Base-by-base conservation (phyloP, 2,113 vertebrate genomes). In the Ictalurus furcatus region DNA sequence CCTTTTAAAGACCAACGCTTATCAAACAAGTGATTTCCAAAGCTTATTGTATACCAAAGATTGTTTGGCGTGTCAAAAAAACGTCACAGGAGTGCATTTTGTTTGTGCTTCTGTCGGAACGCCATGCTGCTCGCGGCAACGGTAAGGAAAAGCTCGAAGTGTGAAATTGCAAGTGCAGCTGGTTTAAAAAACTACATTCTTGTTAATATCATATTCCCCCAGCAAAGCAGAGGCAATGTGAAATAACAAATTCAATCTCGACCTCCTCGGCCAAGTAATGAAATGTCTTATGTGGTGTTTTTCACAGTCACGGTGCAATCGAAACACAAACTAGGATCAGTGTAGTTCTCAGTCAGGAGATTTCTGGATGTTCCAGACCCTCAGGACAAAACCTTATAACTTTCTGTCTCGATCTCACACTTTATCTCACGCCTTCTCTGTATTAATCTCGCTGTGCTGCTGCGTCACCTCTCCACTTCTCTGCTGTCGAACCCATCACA, bases 161-260 rank as follows among this genome's bases (percentile, higher is more conserved):
- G 58, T 84, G 58, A 84, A 84, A 84, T 61, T 83, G 81, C 80
- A 23, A 82, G 80, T 37, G 80, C 56, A 61, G 34, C 58, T 61
- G 30, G 81, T 83, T 83, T 83, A 84, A 79, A 78, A 79, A 37
- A 34, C 9, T 12, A 63, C 21, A 16, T 28, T 84, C 21, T 84
- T 44, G 11, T 84, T 63, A 84, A 84, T 61, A 63, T 83, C 30
- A 13, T 84, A 63, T 84, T 63, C 58, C 81, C 34, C 16, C 58
- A 40, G 58, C 58, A 84, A 63, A 84, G 81, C 81, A 84, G 34
- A 84, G 40, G 81, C 58, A 84, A 84, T 84, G 63, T 44, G 58
- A 63, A 84, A 44, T 44, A 84, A 63, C 58, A 23, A 37, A 84
- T 84, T 84, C 21, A 84, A 63, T 83, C 58, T 28, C 34, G 16